Conservation (phyloP, 2,888 invertebrate species). For the Acanthacorydalis orientalis region DNA sequence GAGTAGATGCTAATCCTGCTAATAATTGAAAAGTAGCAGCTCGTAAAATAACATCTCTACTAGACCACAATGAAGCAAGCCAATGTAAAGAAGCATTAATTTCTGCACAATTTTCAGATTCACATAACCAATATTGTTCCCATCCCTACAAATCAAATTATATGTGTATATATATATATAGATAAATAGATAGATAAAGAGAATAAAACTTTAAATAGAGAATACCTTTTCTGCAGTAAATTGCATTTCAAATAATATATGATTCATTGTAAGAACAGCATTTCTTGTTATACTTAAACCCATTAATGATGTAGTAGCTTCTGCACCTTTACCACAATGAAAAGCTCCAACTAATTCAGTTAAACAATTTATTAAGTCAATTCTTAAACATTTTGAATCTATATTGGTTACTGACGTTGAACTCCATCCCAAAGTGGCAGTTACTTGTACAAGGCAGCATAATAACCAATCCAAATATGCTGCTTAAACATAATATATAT, state of each 20-base stretch:
- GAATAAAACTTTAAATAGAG: neutral
- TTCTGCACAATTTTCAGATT: constrained; percentile 11
- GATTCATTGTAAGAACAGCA: constrained; percentile 33
- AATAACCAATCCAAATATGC: constrained; percentile 33
- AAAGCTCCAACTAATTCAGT: constrained; percentile 34
- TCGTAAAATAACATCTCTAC: constrained; percentile 33
- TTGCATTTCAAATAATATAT: constrained; percentile 31
- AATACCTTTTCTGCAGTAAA: constrained; percentile 25
- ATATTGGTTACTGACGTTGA: neutral
- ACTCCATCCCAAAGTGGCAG: constrained; percentile 29
- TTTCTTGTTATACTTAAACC: constrained; percentile 35
- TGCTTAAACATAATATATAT: constrained; percentile 12
- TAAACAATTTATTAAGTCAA: constrained; percentile 25
- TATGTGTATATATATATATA: neutral
- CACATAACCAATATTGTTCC: constrained; percentile 21
- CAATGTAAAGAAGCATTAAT: constrained; percentile 18
- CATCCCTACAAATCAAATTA: constrained; percentile 15
- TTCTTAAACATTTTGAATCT: constrained; percentile 20
- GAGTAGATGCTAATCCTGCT: constrained; percentile 24
- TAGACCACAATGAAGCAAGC: constrained; percentile 29
- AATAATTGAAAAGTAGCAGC: constrained; percentile 34
- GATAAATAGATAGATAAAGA: neutral
- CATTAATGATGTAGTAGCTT: constrained; percentile 35
- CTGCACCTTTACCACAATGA: constrained; percentile 27
- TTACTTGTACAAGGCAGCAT: constrained; percentile 30